Evolutionary conservation across 1,140 invertebrate genomes (phyloP).

Genomic region (Stenopsyche tienmushanensis): DNA sequence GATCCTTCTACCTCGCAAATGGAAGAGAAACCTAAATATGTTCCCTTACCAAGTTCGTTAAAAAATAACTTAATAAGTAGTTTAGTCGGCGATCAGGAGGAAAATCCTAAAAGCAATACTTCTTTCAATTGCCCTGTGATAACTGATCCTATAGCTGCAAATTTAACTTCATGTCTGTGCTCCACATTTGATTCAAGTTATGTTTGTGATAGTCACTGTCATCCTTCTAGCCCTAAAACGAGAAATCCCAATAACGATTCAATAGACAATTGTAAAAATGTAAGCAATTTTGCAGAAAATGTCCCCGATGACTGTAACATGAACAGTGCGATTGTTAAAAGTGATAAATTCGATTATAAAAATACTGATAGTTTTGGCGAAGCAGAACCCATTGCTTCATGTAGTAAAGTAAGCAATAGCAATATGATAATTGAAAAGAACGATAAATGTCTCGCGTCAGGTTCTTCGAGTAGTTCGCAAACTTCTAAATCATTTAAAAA

Average conservation of each 20-base stretch:
- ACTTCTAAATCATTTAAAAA: conserved; percentile 52
- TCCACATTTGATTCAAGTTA: conserved; percentile 44
- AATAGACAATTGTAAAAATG: background rate
- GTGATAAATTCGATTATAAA: no score
- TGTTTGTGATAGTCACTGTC: conserved; percentile 32
- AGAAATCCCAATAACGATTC: background rate
- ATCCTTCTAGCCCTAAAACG: conserved; percentile 6
- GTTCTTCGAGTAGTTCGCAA: background rate
- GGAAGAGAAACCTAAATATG: conserved; percentile 38
- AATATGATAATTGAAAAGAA: no score
- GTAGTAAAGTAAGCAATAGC: no score
- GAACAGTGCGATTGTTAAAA: no score
- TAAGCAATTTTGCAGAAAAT: background rate
- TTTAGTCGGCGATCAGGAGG: conserved; percentile 26
- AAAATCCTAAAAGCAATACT: conserved; percentile 5
- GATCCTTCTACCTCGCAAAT: conserved; percentile 8
- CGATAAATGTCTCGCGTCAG: background rate
- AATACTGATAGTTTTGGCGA: background rate
- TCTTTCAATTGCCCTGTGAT: conserved; percentile 25
- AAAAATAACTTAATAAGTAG: conserved; percentile 39
- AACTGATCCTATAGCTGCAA: conserved; percentile 52
- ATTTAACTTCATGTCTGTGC: conserved; percentile 52
- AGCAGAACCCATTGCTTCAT: background rate
- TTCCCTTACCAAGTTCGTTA: conserved; percentile 37
- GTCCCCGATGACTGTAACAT: background rate